Percentiles rank a stretch among this genome's conserved stretches.
These are phyloP conservation scores for Lamellibrachia satsuma DNA, from an alignment of 2,888 invertebrate species.

Conservation along the genomic window DNA sequence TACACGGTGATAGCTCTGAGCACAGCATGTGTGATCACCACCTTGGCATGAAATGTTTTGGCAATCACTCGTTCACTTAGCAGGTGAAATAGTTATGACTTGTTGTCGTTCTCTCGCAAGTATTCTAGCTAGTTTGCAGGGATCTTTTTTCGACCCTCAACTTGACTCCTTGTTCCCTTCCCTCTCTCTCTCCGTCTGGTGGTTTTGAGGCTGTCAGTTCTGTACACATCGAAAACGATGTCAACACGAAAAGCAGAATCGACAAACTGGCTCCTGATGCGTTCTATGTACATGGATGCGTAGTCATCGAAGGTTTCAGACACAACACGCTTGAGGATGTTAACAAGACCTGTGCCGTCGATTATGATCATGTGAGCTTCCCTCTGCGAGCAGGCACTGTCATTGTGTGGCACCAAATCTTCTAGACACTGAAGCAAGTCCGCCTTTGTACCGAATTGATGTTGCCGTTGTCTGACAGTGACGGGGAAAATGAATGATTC, in stretches of 20 bases:
- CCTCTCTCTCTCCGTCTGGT: too few relatives aligned
- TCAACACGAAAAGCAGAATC: too few relatives aligned
- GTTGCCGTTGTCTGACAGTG: not conserved
- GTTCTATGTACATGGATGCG: too few relatives aligned
- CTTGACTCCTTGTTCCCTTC: not conserved
- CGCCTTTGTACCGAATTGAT: not conserved
- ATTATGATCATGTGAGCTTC: not conserved
- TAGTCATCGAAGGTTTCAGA: too few relatives aligned
- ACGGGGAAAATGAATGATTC: not conserved
- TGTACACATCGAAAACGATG: too few relatives aligned
- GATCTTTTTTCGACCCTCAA: not conserved
- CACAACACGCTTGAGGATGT: not conserved
- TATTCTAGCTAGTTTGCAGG: not conserved
- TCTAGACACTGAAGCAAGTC: not conserved
- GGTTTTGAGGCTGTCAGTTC: too few relatives aligned
- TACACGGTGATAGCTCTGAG: too few relatives aligned
- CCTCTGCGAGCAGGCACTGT: not conserved
- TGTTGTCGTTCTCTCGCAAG: not conserved
- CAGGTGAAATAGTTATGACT: not conserved
- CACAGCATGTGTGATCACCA: too few relatives aligned
- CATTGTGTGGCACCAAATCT: not conserved
- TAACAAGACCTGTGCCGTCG: not conserved
- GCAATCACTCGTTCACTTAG: not conserved
- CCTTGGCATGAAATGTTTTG: not conserved
- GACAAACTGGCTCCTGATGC: too few relatives aligned